Evolutionary conservation across 1,140 invertebrate genomes (phyloP).

Genomic region (Saxidomus purpurata): DNA sequence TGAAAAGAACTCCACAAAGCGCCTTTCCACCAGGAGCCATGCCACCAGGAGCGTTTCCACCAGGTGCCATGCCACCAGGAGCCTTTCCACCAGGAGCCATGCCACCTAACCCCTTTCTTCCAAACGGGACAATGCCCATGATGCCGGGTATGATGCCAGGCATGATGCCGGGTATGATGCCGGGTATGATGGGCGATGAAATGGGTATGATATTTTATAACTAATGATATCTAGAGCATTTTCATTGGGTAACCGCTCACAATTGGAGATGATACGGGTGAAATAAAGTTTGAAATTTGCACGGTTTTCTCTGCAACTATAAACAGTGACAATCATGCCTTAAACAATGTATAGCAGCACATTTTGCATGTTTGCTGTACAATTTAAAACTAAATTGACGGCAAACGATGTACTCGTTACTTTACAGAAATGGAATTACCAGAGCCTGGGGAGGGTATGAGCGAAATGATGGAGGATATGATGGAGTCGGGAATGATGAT

Average conservation of each 20-base stretch:
- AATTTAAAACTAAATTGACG: too few species aligned
- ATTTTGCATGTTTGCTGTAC: too few species aligned
- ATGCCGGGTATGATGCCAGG: neutral
- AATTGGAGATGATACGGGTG: too few species aligned
- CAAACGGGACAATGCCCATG: neutral
- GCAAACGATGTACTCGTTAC: neutral
- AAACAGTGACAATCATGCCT: too few species aligned
- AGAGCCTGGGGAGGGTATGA: neutral
- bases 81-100: neutral
- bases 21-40: neutral
- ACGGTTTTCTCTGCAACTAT: too few species aligned
- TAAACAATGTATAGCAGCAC: too few species aligned
- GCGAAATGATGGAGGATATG: neutral
- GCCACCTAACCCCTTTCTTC: neutral
- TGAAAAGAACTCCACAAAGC: neutral
- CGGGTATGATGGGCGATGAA: neutral
- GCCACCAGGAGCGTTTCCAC: neutral
- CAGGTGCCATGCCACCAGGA: neutral
- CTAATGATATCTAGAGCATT: too few species aligned
- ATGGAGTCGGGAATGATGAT: neutral
- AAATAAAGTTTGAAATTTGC: too few species aligned
- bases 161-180: neutral
- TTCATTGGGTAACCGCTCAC: neutral
- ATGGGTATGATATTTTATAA: too few species aligned
- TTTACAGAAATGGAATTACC: neutral